Percentiles rank a stretch among this genome's conserved stretches.
phyloP scores from a whole-genome alignment of 2,113 vertebrate genomes.

The Hippopotamus amphibius region DNA sequence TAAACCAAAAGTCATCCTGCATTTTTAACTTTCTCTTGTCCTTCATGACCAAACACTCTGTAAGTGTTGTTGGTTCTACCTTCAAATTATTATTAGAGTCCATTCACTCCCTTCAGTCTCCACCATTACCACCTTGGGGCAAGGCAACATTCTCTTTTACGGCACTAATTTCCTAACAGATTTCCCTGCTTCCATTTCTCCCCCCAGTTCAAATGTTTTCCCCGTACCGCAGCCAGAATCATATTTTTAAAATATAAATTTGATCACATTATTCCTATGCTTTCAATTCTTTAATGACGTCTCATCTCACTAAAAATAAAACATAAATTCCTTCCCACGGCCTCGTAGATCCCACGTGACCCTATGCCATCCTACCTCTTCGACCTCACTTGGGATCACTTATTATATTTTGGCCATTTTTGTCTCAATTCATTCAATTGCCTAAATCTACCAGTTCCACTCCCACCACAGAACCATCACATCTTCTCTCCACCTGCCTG shows the following conservation, averaged over 20 bases:
- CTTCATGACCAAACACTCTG: neutral
- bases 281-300: neutral
- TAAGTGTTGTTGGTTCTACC: neutral
- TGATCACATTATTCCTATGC: neutral
- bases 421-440: neutral
- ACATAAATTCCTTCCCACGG: neutral
- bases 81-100: neutral
- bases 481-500: neutral
- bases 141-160: neutral
- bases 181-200: neutral
- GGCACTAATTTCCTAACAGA: neutral
- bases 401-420: neutral
- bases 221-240: neutral
- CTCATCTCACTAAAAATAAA: neutral
- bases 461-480: neutral
- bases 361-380: neutral
- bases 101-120: neutral
- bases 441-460: neutral
- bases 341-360: neutral
- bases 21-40: neutral
- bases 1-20: neutral
- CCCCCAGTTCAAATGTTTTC: neutral
- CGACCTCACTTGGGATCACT: neutral
- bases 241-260: constrained; percentile 10
- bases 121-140: neutral